Conservation (phyloP, 2,113 vertebrate genomes). For the Ceuthmochares aereus region DNA sequence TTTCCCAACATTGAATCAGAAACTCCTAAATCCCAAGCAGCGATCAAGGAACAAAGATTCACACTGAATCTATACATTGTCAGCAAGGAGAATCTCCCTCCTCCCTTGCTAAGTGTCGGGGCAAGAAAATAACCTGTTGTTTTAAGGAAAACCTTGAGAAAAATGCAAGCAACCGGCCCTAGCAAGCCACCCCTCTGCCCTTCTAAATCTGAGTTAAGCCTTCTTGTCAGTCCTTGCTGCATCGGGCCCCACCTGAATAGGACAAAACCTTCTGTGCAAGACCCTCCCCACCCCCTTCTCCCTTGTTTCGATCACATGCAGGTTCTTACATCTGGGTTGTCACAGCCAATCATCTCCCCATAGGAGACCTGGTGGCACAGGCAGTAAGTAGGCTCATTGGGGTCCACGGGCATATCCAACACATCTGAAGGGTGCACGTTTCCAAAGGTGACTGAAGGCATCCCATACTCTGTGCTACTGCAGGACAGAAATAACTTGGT, state of each 20-base stretch:
- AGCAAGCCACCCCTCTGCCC: not conserved
- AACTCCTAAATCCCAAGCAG: not conserved
- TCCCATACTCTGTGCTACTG: conserved; percentile 90
- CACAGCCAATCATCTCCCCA: conserved; percentile 99
- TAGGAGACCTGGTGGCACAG: conserved; percentile 98
- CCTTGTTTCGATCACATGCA: not conserved
- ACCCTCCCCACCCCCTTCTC: not conserved
- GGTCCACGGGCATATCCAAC: conserved; percentile 98
- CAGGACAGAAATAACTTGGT: conserved; percentile 16
- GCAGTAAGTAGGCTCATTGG: conserved; percentile 98
- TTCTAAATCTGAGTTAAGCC: not conserved
- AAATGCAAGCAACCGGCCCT: not conserved
- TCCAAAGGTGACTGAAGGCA: conserved; percentile 88
- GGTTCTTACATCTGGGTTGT: conserved; percentile 94
- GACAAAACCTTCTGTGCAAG: not conserved
- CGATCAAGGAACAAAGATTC: not conserved
- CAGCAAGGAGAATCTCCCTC: not conserved
- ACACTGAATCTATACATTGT: not conserved
- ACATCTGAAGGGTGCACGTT: conserved; percentile 96
- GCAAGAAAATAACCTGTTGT: not conserved
- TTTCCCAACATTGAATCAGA: not conserved
- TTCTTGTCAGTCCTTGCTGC: not conserved
- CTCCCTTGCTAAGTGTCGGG: not conserved
- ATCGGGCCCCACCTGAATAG: not conserved
- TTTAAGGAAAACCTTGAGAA: not conserved